phyloP scores from a whole-genome alignment of 2,113 vertebrate species.

The Camelus bactrianus region DNA sequence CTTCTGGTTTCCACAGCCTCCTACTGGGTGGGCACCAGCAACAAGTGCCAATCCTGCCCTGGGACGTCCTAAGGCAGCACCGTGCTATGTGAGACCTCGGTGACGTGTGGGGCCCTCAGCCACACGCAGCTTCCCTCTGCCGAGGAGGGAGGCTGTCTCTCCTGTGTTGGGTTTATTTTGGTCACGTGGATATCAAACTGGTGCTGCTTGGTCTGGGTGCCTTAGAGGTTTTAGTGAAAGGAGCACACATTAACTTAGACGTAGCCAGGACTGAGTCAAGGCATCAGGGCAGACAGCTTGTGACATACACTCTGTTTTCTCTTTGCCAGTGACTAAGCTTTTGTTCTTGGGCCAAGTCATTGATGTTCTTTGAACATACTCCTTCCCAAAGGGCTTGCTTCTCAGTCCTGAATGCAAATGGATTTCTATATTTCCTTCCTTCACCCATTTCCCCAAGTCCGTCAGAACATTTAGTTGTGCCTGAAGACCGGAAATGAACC shows the following conservation, averaged over 20 bases:
- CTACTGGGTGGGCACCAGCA: background rate
- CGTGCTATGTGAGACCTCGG: background rate
- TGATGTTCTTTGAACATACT: background rate
- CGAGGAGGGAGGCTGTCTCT: background rate
- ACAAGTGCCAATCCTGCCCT: background rate
- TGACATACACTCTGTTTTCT: background rate
- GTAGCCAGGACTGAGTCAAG: background rate
- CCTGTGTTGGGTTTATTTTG: background rate
- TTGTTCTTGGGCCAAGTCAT: background rate
- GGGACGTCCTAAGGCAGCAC: background rate
- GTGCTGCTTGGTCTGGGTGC: background rate
- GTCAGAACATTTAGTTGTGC: background rate
- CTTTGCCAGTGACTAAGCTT: background rate
- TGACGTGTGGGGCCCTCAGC: background rate
- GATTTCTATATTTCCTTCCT: background rate
- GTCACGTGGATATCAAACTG: background rate
- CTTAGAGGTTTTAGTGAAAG: slow-evolving; percentile 28
- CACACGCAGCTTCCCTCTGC: background rate
- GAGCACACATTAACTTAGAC: background rate
- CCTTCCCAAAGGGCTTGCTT: background rate
- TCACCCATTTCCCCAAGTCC: background rate
- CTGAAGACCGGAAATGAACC: background rate
- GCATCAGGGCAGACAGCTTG: background rate
- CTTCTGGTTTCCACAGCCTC: background rate
- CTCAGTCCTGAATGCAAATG: background rate